Base-by-base conservation (phyloP, 2,888 invertebrate genomes). In the Carterocephalus palaemon region DNA sequence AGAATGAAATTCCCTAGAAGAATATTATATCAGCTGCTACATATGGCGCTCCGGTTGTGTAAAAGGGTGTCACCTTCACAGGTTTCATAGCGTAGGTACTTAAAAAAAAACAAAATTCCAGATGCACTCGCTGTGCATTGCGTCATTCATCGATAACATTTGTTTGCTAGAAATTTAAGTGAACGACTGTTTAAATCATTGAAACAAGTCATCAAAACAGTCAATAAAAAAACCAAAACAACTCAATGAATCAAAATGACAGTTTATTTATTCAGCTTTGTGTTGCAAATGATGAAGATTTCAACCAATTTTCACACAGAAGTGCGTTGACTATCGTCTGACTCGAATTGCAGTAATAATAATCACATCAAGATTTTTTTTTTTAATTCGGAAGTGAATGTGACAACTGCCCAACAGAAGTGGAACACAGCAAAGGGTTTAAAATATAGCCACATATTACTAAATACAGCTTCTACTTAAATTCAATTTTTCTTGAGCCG, bases 211-310 rank as follows among this genome's bases (percentile, higher is more conserved):
- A 53, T 52, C 48, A 51, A 46, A 48, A 39, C 52, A 53, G 50
- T 52, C 37, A 56, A 51, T 48, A n/a, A n/a, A 47, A 51, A 48
- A 53, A 53, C 40, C 31, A 37, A 2, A 47, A 19, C 45, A 52
- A 15, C 45, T 52, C 49, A 39, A 48, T 50, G 23, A n/a, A n/a
- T n/a, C n/a, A n/a, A n/a, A 53, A 48, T 48, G 38, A 41, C n/a
- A 52, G 51, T 53, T 49, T 53, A 58, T 54, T 56, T 52, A 6
- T 46, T 49, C 49, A 55, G 51, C 52, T 55, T 50, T 47, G 53
- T 48, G 43, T 51, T 50, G 38, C 46, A 47, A 48, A 54, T 49
- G 53, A 54, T 13, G 48, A 55, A 10, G 50, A 55, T 46, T 54
- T 54, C 37, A 50, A 39, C 46, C 37, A 40, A 8, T 40, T 26